Evolutionary conservation across 2,113 vertebrate species (phyloP).

Genomic region (Platichthys flesus): DNA sequence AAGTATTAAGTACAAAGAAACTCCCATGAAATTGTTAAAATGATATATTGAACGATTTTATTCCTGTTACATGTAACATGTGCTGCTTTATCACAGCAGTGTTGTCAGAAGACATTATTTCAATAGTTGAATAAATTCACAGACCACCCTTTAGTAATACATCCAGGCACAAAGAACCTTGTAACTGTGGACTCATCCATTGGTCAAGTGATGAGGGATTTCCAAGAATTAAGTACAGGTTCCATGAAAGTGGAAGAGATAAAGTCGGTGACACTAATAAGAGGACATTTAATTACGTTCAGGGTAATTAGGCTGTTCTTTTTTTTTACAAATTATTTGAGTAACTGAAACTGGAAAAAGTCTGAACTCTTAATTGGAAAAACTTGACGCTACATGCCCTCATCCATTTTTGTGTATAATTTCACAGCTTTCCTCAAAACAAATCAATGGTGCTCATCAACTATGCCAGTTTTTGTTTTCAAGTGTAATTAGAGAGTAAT

Average conservation of each 20-base stretch:
- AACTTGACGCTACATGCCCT: conserved; percentile 14
- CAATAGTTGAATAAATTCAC: too few species aligned
- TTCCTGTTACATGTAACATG: too few species aligned
- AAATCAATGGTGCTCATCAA: conserved; percentile 3
- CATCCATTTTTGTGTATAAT: conserved; percentile 13
- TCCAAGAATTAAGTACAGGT: not conserved
- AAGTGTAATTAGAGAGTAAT: conserved; percentile 18
- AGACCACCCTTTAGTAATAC: too few species aligned
- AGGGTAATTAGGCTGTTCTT: not conserved
- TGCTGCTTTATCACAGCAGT: too few species aligned
- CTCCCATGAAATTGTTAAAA: too few species aligned
- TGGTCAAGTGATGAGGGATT: not conserved
- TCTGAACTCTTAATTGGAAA: conserved; percentile 11
- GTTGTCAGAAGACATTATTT: too few species aligned
- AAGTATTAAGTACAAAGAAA: too few species aligned
- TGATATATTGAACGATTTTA: too few species aligned
- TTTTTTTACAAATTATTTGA: not conserved
- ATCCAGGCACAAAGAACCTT: not conserved
- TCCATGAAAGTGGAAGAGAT: not conserved
- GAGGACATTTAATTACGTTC: not conserved
- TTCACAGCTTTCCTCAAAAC: conserved; percentile 19
- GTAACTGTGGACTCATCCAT: not conserved
- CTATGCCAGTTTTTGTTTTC: conserved; percentile 11
- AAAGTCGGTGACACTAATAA: too few species aligned
- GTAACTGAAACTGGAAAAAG: not conserved